Evolutionary conservation across 2,797 vertebrate species (phyloP), one percentile per base, ranked within the genome.

Genomic region (Danio kyathit): DNA sequence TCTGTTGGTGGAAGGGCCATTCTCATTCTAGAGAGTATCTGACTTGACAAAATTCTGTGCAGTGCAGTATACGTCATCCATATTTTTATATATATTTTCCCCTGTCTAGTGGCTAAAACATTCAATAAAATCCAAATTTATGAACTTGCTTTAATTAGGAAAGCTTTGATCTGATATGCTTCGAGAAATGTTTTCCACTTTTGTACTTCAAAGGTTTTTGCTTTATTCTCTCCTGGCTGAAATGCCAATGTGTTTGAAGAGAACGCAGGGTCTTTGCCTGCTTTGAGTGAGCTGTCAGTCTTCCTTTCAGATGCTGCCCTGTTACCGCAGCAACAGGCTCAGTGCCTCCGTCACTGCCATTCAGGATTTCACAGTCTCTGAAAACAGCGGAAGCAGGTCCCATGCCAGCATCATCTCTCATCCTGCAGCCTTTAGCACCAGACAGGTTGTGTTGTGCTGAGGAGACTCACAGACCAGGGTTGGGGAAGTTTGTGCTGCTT

Each of bases 251-350:
- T 70, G 74, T 46, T 10, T 65, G 11, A 77, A 67, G 6, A 19
- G 17, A 64, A 75, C 43, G 49, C 52, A 72, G 77, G 66, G 5
- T 54, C 85, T 84, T 88, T 79, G 86, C 85, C 74, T 72, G 86
- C 89, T 84, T 86, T 89, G 64, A 88, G 76, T 63, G 40, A 48
- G 49, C 82, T 82, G 81, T 82, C 83, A 78, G 74, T 61, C 54
- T 66, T 43, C 63, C 82, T 84, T 81, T 79, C 40, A 88, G 83
- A 75, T 64, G 73, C 74, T 84, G 80, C 82, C 74, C 59, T 59
- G 82, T 87, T 84, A 74, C 82, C 52, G 46, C 10, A 0, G 82
- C 73, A 86, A 88, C 76, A 78, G 79, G 61, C 80, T 67, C 56
- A 4, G 59, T 63, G 76, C 19, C 78, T 84, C 78, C 14, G 43